phyloP scores from a whole-genome alignment of 2,797 vertebrate genomes.

The Erpetoichthys calabaricus region DNA sequence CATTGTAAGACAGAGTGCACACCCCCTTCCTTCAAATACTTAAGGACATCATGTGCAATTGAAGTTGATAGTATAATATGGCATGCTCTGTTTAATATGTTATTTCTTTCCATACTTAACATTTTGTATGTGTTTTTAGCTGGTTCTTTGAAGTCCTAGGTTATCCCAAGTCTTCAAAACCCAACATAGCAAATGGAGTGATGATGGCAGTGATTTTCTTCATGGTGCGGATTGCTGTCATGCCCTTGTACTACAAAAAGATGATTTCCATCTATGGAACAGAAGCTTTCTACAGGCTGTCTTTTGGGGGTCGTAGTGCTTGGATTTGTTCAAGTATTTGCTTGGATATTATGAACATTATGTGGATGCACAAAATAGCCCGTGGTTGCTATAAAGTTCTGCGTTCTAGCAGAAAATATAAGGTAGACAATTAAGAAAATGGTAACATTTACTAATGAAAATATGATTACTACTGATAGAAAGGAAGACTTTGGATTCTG shows the following conservation, averaged over 20 bases:
- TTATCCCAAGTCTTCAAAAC: slow-evolving; percentile 75
- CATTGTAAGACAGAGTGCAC: no score
- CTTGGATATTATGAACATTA: slow-evolving; percentile 91
- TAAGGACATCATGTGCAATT: no score
- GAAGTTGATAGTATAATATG: no score
- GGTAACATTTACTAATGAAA: slow-evolving; percentile 69
- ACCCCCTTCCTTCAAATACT: no score
- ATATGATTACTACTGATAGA: no score
- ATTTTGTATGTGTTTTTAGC: slow-evolving; percentile 47
- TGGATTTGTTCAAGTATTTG: slow-evolving; percentile 78
- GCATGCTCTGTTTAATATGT: no score
- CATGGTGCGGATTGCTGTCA: slow-evolving; percentile 75
- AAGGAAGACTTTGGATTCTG: no score
- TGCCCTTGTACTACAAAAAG: slow-evolving; percentile 73
- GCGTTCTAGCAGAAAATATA: slow-evolving; percentile 47
- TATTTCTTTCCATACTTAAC: no score
- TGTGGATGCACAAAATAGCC: slow-evolving; percentile 96
- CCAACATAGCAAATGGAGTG: slow-evolving; percentile 83
- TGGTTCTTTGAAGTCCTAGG: slow-evolving; percentile 96
- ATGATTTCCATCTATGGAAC: slow-evolving; percentile 75
- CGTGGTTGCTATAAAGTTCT: slow-evolving; percentile 84
- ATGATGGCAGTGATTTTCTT: slow-evolving; percentile 90
- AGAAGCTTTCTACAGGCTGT: slow-evolving; percentile 67
- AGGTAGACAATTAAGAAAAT: slow-evolving; percentile 59
- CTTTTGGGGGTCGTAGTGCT: slow-evolving; percentile 60